phyloP scores from a whole-genome alignment of 2,888 invertebrate genomes.

The Caenorhabditis drosophilae region DNA sequence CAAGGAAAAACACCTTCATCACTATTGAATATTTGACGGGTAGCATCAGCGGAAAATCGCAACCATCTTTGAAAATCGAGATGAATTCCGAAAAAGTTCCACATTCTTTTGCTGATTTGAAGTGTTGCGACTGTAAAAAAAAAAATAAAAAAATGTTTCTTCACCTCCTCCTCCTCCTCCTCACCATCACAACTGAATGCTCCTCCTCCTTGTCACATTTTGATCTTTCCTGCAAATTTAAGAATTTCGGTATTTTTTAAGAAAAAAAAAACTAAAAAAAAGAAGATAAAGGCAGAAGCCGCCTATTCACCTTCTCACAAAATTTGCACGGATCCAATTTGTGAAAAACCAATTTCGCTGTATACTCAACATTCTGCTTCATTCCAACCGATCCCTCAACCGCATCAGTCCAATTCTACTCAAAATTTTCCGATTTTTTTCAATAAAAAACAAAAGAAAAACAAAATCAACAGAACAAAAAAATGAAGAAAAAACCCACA shows the following conservation, averaged over 20 bases:
- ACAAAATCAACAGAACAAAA: too few relatives aligned
- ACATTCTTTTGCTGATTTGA: too few relatives aligned
- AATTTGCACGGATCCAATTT: neutral
- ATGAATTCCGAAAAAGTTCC: neutral
- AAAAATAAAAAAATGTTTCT: too few relatives aligned
- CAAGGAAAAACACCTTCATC: too few relatives aligned
- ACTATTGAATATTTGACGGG: too few relatives aligned
- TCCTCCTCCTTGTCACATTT: neutral
- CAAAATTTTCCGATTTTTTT: neutral
- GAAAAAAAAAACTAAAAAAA: neutral
- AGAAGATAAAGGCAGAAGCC: neutral
- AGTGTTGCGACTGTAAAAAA: too few relatives aligned
- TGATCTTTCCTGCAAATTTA: neutral
- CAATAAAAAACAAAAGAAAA: too few relatives aligned
- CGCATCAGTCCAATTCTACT: neutral
- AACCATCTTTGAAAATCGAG: neutral
- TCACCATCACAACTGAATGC: conserved; percentile 1
- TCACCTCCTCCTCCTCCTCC: too few relatives aligned
- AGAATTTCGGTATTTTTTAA: neutral
- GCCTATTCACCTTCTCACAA: conserved; percentile 5
- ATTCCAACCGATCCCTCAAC: too few relatives aligned
- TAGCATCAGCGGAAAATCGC: neutral
- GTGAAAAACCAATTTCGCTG: neutral
- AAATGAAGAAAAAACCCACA: too few relatives aligned
- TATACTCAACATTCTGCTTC: too few relatives aligned